Base-by-base conservation (phyloP, 2,888 invertebrate species). In the Spodoptera exigua region DNA sequence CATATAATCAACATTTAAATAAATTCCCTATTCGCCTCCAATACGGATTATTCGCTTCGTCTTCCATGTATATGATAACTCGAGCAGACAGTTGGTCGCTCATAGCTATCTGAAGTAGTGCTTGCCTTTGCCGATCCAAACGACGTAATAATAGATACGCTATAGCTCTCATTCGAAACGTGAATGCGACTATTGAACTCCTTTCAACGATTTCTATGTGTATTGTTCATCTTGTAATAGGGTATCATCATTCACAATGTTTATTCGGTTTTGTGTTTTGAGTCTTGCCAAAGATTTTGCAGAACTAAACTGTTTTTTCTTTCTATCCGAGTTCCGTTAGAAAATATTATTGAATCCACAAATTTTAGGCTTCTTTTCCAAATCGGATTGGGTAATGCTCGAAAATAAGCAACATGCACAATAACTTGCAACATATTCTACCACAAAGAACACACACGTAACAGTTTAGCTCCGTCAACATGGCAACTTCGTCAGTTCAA, bases 61-160 rank as follows among this genome's bases (percentile, higher is more conserved):
- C 34, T 69, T 27, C 9, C 72, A 52, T 58, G 14, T 48, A 17
- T 49, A 34, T 52, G 66, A 45, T 66, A 66, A 48, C 51, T 27
- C 27, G 48, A 36, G 45, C 60, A 71, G 67, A 71, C 72, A 66
- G 44, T 71, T 37, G 72, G 67, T 71, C 67, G 52, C 47, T 71
- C 17, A 13, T 21, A 47, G 36, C 49, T 65, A 71, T 67, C 67
- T 71, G 21, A 71, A 67, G 67, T 34, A 59, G 36, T 49, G 21
- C 44, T 53, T 44, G 43, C 51, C 51, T 45, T 40, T 36, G 17
- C 46, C 21, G 36, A 40, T 45, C 43, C 12, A 67, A 67, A 67
- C 47, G 47, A 36, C 44, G 39, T 65, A 66, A 67, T 71, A 67
- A 67, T 58, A 71, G 44, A 65, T 58, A 40, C 17, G 40, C 7